Base-by-base conservation (phyloP, 2,888 invertebrate species). In the Agrochola macilenta region DNA sequence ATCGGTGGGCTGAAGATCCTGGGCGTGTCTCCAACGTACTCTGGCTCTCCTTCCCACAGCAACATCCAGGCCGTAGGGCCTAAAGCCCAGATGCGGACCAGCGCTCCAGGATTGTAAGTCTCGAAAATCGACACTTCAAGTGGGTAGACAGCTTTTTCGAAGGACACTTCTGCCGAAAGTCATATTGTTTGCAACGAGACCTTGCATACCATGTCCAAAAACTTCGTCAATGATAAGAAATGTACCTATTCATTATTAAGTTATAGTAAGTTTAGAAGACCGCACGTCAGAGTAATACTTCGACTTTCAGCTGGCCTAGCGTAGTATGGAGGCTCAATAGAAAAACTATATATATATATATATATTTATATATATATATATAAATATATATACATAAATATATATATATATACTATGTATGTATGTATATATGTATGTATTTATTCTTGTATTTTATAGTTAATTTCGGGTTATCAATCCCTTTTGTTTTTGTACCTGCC, bases 61-160 rank as follows among this genome's bases (percentile, higher is more conserved):
- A 98, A 96, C 66, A 97, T 93, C 99, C 99, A 99, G 30, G 95
- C 93, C 0, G 89, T 89, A 0, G 95, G 93, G 1, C 95, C 94
- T 73, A 95, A 93, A 0, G 98, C 98, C 98, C 98, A 98, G 79
- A 99, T 98, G 82, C 98, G 97, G 30, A 98, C 97, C 57, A 99
- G 97, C 5, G 98, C 98, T 43, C 99, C 99, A 0, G 99, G 98
- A 93, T 98, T 98, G 90, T 98, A 99, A 0, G 98, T 98, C 95
- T 99, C 99, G 92, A 98, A 99, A 80, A 99, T 97, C 2, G 97
- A 97, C 75, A 99, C 97, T 88, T 97, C 97, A 69, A 97, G 93
- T 11, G 98, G 98, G 90, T 97, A 97, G 5, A 98, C 98, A 69
- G 97, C 96, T 83, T 95, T 96, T 90, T 97, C 97, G 94, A 98